Evolutionary conservation across 2,113 vertebrate species (phyloP), one percentile per base, ranked within the genome.

Genomic region (Oxyruncus cristatus): DNA sequence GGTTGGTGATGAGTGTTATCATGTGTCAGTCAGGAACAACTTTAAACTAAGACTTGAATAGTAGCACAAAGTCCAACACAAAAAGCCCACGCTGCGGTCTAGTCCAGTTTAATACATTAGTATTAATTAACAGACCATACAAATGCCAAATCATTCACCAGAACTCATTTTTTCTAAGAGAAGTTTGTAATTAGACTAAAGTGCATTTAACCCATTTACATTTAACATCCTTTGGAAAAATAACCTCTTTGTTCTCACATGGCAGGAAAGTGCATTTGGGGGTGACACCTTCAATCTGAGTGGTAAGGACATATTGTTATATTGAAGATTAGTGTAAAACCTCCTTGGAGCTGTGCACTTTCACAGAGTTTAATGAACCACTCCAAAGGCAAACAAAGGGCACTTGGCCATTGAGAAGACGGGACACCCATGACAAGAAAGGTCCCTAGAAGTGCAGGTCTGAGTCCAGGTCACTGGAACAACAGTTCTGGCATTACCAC

Each of bases 201-300:
- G 30, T 24, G 24, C 35, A 27, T 61, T 61, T 37, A 26, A 5
- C 0, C 0, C 7, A 12, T 20, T 41, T 37, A 52, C 3, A 21
- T 49, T 65, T 56, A 39, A 41, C 16, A 68, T 8, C 8, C 32
- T 80, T 89, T 74, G 56, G 35, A 67, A 92, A 74, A 87, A 66
- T 3, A 35, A 17, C 8, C 27, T n/a, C 18, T 16, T 56, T 52
- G 14, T 71, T 81, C 52, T 71, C 46, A 55, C 13, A 42, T 20
- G 19, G 28, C 17, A 58, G 39, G 18, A 39, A 93, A 32, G 11
- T 9, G 11, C 37, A 9, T 50, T 53, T 56, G 41, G 33, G 66
- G 42, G 22, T 70, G 59, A 27, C 59, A 50, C 14, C 35, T 50
- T 46, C 35, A n/a, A 8, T 46, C 26, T 66, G 70, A 78, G 46